Percentiles rank a stretch among this genome's conserved stretches.
These are phyloP conservation scores for Actinia equina DNA, from an alignment of 64 coral and sea anemone genomes.

Conservation along the genomic window DNA sequence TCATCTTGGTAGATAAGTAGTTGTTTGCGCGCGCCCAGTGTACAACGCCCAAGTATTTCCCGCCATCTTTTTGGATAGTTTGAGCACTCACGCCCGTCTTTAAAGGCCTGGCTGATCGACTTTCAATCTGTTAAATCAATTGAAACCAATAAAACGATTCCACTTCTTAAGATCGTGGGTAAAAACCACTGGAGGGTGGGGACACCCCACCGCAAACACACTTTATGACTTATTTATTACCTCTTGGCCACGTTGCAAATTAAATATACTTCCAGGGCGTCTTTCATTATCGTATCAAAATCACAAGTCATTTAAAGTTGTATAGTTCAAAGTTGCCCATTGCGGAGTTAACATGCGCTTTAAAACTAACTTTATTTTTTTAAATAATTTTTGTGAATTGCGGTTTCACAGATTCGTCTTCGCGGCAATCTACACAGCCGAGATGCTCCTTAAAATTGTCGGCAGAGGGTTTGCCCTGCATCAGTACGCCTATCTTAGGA, in stretches of 20 bases:
- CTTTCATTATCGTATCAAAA: too few relatives aligned
- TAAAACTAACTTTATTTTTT: not conserved
- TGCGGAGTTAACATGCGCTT: too few relatives aligned
- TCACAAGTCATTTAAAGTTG: too few relatives aligned
- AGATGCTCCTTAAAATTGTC: slow-evolving; percentile 93
- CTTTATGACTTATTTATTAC: not conserved
- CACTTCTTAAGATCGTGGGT: not conserved
- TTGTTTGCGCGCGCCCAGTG: too few relatives aligned
- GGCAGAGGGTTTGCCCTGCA: slow-evolving; percentile 95
- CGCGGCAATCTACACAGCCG: slow-evolving; percentile 90
- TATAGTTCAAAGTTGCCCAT: too few relatives aligned
- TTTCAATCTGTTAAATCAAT: not conserved
- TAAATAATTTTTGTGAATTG: not conserved
- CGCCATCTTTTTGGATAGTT: not conserved
- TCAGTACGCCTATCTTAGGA: slow-evolving; percentile 95
- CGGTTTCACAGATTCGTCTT: slow-evolving; percentile 63
- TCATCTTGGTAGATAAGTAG: too few relatives aligned
- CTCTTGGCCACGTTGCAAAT: too few relatives aligned
- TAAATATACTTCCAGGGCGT: too few relatives aligned
- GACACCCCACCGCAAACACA: not conserved
- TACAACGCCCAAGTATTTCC: not conserved
- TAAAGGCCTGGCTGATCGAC: not conserved
- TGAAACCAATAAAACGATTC: not conserved
- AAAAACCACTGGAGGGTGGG: not conserved
- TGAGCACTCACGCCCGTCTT: not conserved